phyloP scores from a whole-genome alignment of 2,797 vertebrate genomes.

The Cossypha caffra region DNA sequence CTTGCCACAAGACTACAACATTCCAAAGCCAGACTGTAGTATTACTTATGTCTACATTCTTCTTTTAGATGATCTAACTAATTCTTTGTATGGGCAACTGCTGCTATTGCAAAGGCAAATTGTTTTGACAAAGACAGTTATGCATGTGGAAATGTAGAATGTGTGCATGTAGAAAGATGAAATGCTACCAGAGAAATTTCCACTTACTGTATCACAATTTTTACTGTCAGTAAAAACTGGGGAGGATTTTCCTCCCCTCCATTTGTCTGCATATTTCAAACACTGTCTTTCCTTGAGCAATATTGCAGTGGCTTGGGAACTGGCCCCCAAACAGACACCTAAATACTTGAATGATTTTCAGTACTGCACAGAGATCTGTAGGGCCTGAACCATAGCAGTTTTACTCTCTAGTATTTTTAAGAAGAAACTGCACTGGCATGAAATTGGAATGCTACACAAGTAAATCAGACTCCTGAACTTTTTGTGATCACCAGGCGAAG shows the following conservation, averaged over 20 bases:
- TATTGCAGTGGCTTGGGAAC: neutral
- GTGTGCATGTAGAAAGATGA: neutral
- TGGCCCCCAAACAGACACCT: neutral
- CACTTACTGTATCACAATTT: neutral
- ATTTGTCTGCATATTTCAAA: neutral
- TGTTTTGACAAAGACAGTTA: neutral
- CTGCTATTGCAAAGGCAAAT: neutral
- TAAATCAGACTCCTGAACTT: conserved; percentile 7
- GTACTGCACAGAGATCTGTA: neutral
- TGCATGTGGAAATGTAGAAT: too few species aligned
- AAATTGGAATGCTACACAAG: neutral
- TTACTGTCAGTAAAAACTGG: neutral
- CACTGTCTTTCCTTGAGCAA: neutral
- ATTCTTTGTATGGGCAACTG: neutral
- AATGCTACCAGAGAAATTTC: neutral
- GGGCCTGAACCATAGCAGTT: neutral
- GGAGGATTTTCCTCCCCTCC: fast-evolving
- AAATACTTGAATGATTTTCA: neutral
- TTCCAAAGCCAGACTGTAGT: neutral
- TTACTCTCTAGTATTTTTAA: neutral
- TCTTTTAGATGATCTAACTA: neutral
- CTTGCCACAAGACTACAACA: neutral
- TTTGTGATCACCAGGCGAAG: neutral
- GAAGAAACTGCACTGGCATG: neutral
- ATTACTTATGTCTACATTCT: neutral